Conservation (phyloP, 2,113 vertebrate species). For the Fulmarus glacialis region DNA sequence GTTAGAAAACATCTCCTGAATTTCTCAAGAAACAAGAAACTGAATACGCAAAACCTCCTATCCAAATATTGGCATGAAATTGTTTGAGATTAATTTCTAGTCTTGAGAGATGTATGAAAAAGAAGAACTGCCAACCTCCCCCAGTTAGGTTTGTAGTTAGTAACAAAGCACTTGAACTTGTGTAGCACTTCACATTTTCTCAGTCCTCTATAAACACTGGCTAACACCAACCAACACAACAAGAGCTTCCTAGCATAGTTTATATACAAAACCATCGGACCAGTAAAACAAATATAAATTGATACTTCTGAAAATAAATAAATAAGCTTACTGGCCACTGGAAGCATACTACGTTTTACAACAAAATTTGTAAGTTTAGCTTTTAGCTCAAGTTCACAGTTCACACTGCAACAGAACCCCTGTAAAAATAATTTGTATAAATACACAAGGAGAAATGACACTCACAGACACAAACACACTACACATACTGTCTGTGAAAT, state of each 20-base stretch:
- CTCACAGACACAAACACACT: not conserved
- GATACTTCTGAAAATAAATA: constrained; percentile 41
- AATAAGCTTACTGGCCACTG: not conserved
- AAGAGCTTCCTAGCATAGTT: not conserved
- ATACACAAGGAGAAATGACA: not conserved
- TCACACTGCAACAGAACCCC: not conserved
- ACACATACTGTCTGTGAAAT: not conserved
- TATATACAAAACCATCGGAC: not conserved
- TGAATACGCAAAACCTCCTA: not conserved
- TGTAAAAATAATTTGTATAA: not conserved
- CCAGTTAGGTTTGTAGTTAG: not conserved
- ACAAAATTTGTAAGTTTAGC: not conserved
- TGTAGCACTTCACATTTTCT: not conserved
- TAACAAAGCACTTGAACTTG: not conserved
- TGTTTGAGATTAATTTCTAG: not conserved
- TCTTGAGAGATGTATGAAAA: not conserved
- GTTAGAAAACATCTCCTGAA: not conserved
- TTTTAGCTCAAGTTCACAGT: not conserved
- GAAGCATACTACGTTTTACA: not conserved
- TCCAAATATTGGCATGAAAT: not conserved
- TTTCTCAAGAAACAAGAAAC: not conserved
- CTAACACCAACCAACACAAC: not conserved
- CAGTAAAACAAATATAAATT: constrained; percentile 32
- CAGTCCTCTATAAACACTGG: not conserved
- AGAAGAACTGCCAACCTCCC: not conserved